Evolutionary conservation across 2,797 vertebrate genomes (phyloP), one percentile per base, ranked within the genome.

Genomic region (Miichthys miiuy): DNA sequence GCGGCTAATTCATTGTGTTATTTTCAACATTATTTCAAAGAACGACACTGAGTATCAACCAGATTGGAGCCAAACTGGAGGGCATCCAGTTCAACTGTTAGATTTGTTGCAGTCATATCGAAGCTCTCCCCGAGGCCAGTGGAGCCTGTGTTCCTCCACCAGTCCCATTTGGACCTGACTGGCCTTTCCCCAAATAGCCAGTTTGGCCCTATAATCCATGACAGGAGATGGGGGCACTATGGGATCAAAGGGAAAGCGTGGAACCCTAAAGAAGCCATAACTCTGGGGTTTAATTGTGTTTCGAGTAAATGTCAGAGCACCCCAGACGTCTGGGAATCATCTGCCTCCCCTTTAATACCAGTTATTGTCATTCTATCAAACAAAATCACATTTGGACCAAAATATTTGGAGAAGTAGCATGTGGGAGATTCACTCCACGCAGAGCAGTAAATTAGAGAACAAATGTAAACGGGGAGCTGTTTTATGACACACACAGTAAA

Each of bases 331-430:
- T 94, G 91, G 92, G 89, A 90, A 89, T 93, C 91, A 88, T 92
- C 91, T 85, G 85, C 86, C 81, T 92, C 76, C 86, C 34, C 82
- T 92, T 90, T 90, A 93, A 93, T 93, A 87, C 88, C 84, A 73
- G 79, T 92, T 85, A 93, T 91, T 92, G 91, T 94, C 92, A 90
- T 93, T 94, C 91, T 84, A 93, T 92, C 92, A 95, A 92, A 94
- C 93, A 91, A 92, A 94, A 94, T 94, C 90, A 78, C 88, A 89
- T 93, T 92, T 89, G 79, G 90, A 93, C 75, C 91, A 87, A 94
- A 94, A 93, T 93, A 93, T 93, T 93, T 94, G 86, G 89, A 92
- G 85, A 90, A 88, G 72, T 82, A 88, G 86, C 90, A 90, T 88
- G 91, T 78, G 91, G 88, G 82, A 89, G 84, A 87, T 81, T 92